Evolutionary conservation across 2,113 vertebrate genomes (phyloP).

Genomic region (Mus pahari): DNA sequence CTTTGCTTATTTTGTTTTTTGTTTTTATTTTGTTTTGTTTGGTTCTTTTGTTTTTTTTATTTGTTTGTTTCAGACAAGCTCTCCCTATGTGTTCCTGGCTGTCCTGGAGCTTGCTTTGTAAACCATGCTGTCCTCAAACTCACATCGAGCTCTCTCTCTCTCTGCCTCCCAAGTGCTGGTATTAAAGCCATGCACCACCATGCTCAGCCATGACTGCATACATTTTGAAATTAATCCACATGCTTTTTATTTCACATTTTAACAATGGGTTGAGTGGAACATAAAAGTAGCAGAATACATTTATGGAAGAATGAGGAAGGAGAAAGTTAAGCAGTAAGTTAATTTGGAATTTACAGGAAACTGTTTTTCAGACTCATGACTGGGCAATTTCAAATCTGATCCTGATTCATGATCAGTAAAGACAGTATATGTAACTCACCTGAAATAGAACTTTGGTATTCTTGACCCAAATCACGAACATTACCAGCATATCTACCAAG

Average conservation of each 20-base stretch:
- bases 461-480: background rate
- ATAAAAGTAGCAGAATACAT: background rate
- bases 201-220: background rate
- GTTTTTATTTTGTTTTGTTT: no score
- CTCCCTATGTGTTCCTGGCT: background rate
- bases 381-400: background rate
- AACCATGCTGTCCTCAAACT: background rate
- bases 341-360: background rate
- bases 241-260: background rate
- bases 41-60: no score
- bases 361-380: background rate
- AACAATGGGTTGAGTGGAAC: background rate
- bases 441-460: background rate
- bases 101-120: background rate
- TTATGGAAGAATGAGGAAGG: background rate
- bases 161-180: background rate
- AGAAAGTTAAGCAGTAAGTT: slow-evolving; percentile 6
- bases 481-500: accelerated
- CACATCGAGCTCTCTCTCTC: background rate
- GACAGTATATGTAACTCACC: background rate
- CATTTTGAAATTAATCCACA: background rate
- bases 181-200: background rate
- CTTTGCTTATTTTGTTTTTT: no score
- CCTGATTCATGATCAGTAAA: background rate
- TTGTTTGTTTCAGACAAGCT: background rate